Evolutionary conservation across 2,797 vertebrate species (phyloP), one percentile per base, ranked within the genome.

Genomic region (Tragelaphus oryx): DNA sequence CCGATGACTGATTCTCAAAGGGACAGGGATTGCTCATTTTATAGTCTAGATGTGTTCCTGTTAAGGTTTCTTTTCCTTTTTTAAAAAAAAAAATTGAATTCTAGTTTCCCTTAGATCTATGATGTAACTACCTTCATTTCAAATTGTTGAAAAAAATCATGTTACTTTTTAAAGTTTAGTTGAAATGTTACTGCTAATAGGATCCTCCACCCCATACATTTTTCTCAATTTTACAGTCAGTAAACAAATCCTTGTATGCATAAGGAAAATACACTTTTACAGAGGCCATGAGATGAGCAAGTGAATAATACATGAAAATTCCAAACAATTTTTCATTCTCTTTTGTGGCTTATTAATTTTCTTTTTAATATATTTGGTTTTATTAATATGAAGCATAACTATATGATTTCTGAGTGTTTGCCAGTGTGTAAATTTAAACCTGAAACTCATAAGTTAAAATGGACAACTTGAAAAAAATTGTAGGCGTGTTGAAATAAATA

Each of bases 391-490:
- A 87, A 80, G 7, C 4, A 89, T 68, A 59, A 86, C 14, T 65
- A 71, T 37, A 55, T 95, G 87, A 94, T 79, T 96, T 96, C 90
- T 28, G 87, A 85, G 37, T 80, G 57, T 96, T 95, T 68, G 13
- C n/a, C 85, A 52, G 30, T 91, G 46, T 92, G 30, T 80, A 97
- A 91, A 96, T 94, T 95, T 93, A 95, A 95, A 37, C 52, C 65
- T n/a, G 4, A 97, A 97, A 94, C 37, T 89, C 18, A 83, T 83
- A 82, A 12, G 24, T 52, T 86, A 80, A 88, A 62, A 57, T 22
- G 20, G 8, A 71, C 85, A 89, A 82, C 48, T 48, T 74, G 0
- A 65, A 41, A 68, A 86, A 68, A 62, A 93, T 22, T 88, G 46
- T 62, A 92, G 17, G 94, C 84, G 11, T 96, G 37, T 5, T 55